phyloP scores from a whole-genome alignment of 2,113 vertebrate species.

The Petaurus breviceps region DNA sequence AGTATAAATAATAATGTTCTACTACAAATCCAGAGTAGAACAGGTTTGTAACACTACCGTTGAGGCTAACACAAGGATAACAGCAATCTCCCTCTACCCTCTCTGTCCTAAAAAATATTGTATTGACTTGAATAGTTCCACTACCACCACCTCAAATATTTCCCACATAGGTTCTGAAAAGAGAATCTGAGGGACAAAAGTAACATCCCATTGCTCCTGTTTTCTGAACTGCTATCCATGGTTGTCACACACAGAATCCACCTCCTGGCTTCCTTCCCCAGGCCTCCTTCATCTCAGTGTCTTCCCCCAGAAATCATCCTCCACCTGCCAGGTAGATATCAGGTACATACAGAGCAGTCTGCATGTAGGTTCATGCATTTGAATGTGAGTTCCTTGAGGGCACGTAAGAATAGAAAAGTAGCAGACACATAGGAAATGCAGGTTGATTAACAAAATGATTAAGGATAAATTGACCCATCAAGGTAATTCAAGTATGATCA shows the following conservation, averaged over 20 bases:
- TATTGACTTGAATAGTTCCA: constrained; percentile 31
- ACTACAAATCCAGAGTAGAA: constrained; percentile 48
- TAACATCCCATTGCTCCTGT: neutral
- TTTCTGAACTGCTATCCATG: neutral
- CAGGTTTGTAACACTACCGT: neutral
- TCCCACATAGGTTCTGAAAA: neutral
- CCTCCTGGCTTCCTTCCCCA: neutral
- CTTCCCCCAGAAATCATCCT: too few species aligned
- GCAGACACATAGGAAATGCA: neutral
- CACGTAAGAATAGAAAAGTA: too few species aligned
- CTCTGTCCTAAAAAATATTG: constrained; percentile 49
- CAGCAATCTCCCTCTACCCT: constrained; percentile 2
- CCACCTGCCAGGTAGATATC: too few species aligned
- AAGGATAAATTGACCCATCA: neutral
- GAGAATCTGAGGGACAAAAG: constrained; percentile 7
- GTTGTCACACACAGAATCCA: neutral
- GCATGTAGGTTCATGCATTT: neutral
- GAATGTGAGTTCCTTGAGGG: neutral
- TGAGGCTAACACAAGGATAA: neutral
- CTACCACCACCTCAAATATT: constrained; percentile 38
- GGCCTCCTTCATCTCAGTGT: too few species aligned
- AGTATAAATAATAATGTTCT: neutral
- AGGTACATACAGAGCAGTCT: too few species aligned
- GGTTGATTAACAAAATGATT: neutral
- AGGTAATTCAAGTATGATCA: neutral